Evolutionary conservation across 2,797 vertebrate species (phyloP).

Genomic region (Sebastes umbrosus): DNA sequence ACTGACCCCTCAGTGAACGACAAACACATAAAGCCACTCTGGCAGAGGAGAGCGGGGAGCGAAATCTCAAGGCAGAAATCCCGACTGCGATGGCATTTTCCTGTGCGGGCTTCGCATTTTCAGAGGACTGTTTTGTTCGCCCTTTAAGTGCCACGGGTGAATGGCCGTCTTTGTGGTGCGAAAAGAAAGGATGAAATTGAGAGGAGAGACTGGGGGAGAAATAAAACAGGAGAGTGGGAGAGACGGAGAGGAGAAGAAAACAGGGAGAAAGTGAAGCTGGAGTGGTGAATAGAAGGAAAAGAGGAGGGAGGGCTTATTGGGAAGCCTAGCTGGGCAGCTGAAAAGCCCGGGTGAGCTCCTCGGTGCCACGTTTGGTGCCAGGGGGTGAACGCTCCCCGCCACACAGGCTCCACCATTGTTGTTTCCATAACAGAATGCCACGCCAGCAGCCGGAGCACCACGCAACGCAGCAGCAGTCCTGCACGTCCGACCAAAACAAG

Average conservation of each 20-base stretch:
- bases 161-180: conserved; percentile 68
- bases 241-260: conserved; percentile 6
- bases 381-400: conserved; percentile 60
- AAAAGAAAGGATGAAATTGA: conserved; percentile 66
- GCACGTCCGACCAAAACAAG: conserved; percentile 21
- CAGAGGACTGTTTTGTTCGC: conserved; percentile 58
- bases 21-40: conserved; percentile 42
- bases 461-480: conserved; percentile 20
- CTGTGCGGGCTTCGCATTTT: conserved; percentile 50
- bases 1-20: conserved; percentile 65
- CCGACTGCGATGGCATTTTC: conserved; percentile 57
- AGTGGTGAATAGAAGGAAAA: conserved; percentile 14
- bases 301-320: conserved; percentile 11
- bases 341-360: conserved; percentile 55
- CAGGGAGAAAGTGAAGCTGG: conserved; percentile 4
- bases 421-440: conserved; percentile 68
- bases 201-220: conserved; percentile 38
- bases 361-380: conserved; percentile 69
- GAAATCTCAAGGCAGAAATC: conserved; percentile 56
- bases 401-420: conserved; percentile 75
- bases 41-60: conserved; percentile 29
- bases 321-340: conserved; percentile 43
- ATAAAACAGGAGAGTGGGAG: conserved; percentile 2
- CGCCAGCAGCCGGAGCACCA: conserved; percentile 48
- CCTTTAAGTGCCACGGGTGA: conserved; percentile 57